Evolutionary conservation across 2,888 invertebrate genomes (phyloP).

Genomic region (Leptura quadrifasciata): DNA sequence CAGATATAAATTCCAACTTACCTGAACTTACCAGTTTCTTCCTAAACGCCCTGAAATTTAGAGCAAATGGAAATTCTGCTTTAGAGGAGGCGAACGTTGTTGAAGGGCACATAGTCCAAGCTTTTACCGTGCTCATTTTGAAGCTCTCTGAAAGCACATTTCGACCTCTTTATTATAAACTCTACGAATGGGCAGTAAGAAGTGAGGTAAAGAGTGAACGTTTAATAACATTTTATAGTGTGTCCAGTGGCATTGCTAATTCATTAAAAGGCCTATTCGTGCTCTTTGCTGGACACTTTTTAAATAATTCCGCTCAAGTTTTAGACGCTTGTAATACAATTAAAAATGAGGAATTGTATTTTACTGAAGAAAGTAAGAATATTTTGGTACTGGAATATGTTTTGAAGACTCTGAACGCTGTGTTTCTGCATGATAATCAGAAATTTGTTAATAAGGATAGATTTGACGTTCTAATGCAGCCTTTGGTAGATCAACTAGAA

Average conservation of each 20-base stretch:
- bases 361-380: constrained; percentile 76
- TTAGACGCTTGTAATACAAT: constrained; percentile 81
- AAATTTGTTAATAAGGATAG: constrained; percentile 90
- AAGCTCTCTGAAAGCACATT: constrained; percentile 94
- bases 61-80: constrained; percentile 75
- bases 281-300: constrained; percentile 90
- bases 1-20: constrained; percentile 79
- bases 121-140: constrained; percentile 87
- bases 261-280: constrained; percentile 91
- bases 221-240: constrained; percentile 88
- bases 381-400: constrained; percentile 82
- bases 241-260: constrained; percentile 87
- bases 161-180: constrained; percentile 89
- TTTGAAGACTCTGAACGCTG: constrained; percentile 83
- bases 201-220: constrained; percentile 79
- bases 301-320: constrained; percentile 87
- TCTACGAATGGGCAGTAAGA: constrained; percentile 91
- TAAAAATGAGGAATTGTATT: constrained; percentile 76
- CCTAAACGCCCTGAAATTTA: constrained; percentile 82
- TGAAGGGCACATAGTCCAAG: constrained; percentile 85
- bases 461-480: constrained; percentile 89
- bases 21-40: constrained; percentile 85
- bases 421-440: constrained; percentile 89
- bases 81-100: constrained; percentile 76
- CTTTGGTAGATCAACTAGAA: constrained; percentile 92